A percentile compares a stretch with the other conserved stretches of the same genome.
These are phyloP conservation scores for Drosophila mettleri DNA, from an alignment of 2,888 invertebrate genomes.

Conservation along the genomic window DNA sequence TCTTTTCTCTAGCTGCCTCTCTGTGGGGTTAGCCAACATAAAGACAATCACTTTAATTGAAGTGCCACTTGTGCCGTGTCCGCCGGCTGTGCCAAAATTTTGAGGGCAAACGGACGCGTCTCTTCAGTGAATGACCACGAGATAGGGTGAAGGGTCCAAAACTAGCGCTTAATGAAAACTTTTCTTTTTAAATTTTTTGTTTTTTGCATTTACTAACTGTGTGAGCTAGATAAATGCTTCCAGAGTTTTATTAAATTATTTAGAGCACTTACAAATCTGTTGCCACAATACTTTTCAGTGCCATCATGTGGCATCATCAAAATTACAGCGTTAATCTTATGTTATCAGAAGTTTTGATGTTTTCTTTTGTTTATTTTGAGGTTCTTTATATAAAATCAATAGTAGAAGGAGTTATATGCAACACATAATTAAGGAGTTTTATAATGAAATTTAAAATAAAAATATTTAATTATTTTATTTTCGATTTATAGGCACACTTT, in stretches of 20 bases:
- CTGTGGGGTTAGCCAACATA: conserved; percentile 49
- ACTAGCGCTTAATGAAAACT: conserved; percentile 47
- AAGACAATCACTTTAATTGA: conserved; percentile 81
- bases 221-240: not conserved
- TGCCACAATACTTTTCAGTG: not conserved
- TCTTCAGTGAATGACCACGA: conserved; percentile 23
- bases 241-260: conserved; percentile 3
- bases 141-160: conserved; percentile 3
- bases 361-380: not conserved
- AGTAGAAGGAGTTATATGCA: too few species aligned
- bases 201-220: conserved; percentile 3
- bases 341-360: not conserved
- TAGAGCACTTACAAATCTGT: conserved; percentile 4
- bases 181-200: conserved; percentile 4
- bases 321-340: not conserved
- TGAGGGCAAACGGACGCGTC: conserved; percentile 35
- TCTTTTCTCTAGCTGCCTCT: conserved; percentile 3
- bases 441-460: too few species aligned
- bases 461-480: too few species aligned
- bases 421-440: too few species aligned
- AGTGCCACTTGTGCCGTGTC: conserved; percentile 67
- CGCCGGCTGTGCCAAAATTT: conserved; percentile 28
- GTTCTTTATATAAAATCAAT: not conserved
- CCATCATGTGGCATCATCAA: not conserved
- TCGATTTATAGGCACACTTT: too few species aligned